phyloP scores from a whole-genome alignment of 2,888 invertebrate genomes.

The Rutpela maculata region DNA sequence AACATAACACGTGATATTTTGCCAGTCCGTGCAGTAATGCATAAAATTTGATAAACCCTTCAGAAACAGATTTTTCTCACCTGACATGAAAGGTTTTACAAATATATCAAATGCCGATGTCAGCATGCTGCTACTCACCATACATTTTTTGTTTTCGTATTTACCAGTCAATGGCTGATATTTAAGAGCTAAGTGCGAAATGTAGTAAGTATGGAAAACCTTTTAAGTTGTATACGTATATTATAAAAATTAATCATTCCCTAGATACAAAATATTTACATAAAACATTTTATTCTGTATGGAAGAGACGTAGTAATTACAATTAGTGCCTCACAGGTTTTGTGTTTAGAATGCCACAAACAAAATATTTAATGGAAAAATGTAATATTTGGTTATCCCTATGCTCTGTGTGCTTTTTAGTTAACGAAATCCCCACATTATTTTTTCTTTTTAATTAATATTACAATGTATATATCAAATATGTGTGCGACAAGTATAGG shows the following conservation, averaged over 20 bases:
- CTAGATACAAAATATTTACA: not conserved
- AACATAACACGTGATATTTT: not conserved
- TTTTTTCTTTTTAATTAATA: too few relatives aligned
- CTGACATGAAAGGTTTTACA: too few relatives aligned
- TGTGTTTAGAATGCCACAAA: not conserved
- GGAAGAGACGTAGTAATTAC: not conserved
- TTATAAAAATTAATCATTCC: not conserved
- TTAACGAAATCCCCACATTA: not conserved
- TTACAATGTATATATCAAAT: too few relatives aligned
- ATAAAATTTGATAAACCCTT: too few relatives aligned
- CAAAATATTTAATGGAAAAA: not conserved
- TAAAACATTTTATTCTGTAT: not conserved
- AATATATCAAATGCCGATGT: too few relatives aligned
- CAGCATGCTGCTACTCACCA: too few relatives aligned
- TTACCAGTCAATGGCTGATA: too few relatives aligned
- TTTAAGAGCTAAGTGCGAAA: not conserved
- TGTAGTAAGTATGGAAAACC: not conserved
- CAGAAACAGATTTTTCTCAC: too few relatives aligned
- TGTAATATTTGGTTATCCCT: not conserved
- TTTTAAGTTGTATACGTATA: not conserved
- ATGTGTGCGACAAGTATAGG: too few relatives aligned
- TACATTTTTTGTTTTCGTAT: too few relatives aligned
- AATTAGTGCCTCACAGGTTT: not conserved
- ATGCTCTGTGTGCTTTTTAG: not conserved
- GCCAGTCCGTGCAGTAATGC: too few relatives aligned